These are phyloP conservation scores for Heliconius ismenius DNA, from an alignment of 2,888 invertebrate species.

Conservation along the genomic window DNA sequence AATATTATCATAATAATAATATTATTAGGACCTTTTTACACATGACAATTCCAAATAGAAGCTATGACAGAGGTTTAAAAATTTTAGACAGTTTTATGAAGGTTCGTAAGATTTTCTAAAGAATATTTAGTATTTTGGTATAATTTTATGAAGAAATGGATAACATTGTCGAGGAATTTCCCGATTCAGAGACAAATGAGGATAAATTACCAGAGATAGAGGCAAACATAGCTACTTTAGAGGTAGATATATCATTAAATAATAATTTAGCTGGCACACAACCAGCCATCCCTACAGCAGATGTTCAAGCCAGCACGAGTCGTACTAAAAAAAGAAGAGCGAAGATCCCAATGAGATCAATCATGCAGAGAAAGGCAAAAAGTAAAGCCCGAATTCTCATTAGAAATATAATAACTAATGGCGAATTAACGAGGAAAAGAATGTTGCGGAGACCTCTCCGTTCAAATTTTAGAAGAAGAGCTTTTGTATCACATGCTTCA, in stretches of 20 bases:
- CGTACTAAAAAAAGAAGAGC: conserved; percentile 24
- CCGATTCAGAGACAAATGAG: conserved; percentile 4
- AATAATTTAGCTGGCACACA: conserved; percentile 16
- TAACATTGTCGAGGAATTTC: not conserved
- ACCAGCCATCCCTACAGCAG: conserved; percentile 5
- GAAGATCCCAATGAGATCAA: conserved; percentile 43
- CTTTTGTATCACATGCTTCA: conserved; percentile 23
- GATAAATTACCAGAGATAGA: not conserved
- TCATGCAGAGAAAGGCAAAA: conserved; percentile 52
- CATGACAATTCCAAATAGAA: not conserved
- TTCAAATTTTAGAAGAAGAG: conserved; percentile 19
- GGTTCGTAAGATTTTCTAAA: not conserved
- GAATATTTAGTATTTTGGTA: not conserved
- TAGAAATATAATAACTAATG: conserved; percentile 45
- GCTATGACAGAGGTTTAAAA: not conserved
- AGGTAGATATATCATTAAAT: not conserved
- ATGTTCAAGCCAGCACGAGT: conserved; percentile 33
- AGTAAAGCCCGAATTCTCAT: conserved; percentile 49
- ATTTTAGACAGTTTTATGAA: not conserved
- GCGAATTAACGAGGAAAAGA: conserved; percentile 25
- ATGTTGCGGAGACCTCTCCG: not conserved
- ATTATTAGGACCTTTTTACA: not conserved
- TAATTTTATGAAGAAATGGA: conserved; percentile 27
- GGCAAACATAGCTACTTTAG: not conserved
- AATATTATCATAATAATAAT: not conserved